Percentiles rank a stretch among this genome's conserved stretches.
Conservation (phyloP, 2,888 invertebrate genomes). For the Physocephala rufipes region DNA sequence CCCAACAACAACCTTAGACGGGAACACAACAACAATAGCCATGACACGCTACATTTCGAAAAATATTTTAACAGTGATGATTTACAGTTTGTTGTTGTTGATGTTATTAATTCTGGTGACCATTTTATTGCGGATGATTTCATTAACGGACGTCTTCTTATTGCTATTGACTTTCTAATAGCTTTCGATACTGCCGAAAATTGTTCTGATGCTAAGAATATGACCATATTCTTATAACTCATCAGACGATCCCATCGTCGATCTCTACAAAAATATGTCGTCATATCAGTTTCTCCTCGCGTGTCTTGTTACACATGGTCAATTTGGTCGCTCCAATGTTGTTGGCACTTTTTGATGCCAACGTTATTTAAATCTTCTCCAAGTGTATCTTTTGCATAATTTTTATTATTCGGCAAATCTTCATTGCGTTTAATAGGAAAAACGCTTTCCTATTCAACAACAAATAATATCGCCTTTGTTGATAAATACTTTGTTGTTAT, state of each 20-base stretch:
- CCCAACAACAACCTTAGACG: neutral
- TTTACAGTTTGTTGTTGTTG: conserved; percentile 22
- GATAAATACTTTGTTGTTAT: conserved; percentile 35
- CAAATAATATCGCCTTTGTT: conserved; percentile 9
- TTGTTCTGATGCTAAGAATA: conserved; percentile 14
- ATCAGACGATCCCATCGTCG: conserved; percentile 65
- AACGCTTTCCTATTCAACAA: neutral
- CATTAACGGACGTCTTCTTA: conserved; percentile 1
- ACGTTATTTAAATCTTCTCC: neutral
- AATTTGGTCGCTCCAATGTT: neutral
- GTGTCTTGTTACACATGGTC: conserved; percentile 28
- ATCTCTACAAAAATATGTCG: conserved; percentile 63
- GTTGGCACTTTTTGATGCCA: conserved; percentile 44
- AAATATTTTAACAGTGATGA: neutral
- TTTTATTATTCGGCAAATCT: neutral
- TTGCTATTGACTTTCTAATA: neutral
- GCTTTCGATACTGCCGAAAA: conserved; percentile 42
- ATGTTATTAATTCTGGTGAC: neutral
- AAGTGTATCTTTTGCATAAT: neutral
- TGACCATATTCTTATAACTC: conserved; percentile 39
- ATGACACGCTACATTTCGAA: too few species aligned
- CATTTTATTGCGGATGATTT: neutral
- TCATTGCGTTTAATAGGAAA: neutral
- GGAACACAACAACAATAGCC: conserved; percentile 2
- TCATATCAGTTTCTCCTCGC: conserved; percentile 44